These are phyloP conservation scores for Augiades crinisus DNA, from an alignment of 2,888 invertebrate genomes.

Conservation along the genomic window DNA sequence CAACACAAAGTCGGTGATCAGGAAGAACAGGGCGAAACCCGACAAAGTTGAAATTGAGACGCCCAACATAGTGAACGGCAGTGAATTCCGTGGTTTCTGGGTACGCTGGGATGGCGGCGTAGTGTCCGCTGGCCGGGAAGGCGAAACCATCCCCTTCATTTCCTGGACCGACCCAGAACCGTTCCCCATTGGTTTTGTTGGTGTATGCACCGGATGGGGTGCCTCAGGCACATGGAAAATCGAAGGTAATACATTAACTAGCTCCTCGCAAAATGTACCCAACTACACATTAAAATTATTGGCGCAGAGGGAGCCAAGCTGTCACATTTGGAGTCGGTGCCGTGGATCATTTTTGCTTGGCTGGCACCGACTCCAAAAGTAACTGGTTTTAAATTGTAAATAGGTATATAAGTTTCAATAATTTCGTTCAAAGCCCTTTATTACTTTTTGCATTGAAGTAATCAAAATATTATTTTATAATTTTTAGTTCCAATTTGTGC, in stretches of 20 bases:
- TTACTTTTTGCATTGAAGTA: no score
- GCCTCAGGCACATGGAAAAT: slow-evolving; percentile 91
- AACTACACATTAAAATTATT: no score
- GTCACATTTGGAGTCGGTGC: no score
- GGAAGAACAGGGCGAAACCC: slow-evolving; percentile 88
- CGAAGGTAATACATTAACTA: slow-evolving; percentile 80
- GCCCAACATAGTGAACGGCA: slow-evolving; percentile 85
- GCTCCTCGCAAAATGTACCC: slow-evolving; percentile 67
- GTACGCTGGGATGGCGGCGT: slow-evolving; percentile 87
- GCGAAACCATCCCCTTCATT: slow-evolving; percentile 87
- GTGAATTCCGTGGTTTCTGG: slow-evolving; percentile 93
- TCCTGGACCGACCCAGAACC: slow-evolving; percentile 86
- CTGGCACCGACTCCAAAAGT: no score
- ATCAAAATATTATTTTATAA: no score
- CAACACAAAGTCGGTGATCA: slow-evolving; percentile 91
- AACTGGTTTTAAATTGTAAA: no score
- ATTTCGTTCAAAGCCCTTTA: no score
- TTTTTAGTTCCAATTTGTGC: no score
- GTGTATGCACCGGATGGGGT: slow-evolving; percentile 94
- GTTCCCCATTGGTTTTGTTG: slow-evolving; percentile 87
- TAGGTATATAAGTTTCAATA: no score
- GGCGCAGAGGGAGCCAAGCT: no score
- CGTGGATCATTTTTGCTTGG: no score
- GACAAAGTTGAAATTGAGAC: slow-evolving; percentile 87
- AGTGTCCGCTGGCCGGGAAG: slow-evolving; percentile 87